Conservation (phyloP, 2,888 invertebrate species). For the Serrognathus titanus region DNA sequence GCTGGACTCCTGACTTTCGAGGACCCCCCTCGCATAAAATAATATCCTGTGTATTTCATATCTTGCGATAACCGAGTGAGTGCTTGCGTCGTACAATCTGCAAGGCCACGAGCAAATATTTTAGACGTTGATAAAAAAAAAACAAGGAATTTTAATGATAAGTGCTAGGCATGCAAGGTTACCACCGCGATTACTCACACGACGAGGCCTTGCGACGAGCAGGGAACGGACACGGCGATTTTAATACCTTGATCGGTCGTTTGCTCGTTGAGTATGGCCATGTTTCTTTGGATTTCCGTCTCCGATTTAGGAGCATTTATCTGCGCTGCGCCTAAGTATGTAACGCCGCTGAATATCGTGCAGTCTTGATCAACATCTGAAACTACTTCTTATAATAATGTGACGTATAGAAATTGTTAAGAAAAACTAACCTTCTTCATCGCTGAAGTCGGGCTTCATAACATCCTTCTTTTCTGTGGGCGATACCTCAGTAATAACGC, state of each 20-base stretch:
- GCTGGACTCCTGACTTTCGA: conserved; percentile 77
- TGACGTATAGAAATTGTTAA: neutral
- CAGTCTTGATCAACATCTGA: conserved; percentile 85
- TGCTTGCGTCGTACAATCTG: conserved; percentile 79
- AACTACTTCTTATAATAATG: conserved; percentile 47
- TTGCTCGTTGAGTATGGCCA: conserved; percentile 85
- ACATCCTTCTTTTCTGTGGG: conserved; percentile 70
- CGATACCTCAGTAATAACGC: conserved; percentile 33
- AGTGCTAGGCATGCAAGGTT: no score
- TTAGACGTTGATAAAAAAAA: neutral
- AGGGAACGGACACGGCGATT: conserved; percentile 89
- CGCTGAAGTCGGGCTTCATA: conserved; percentile 75
- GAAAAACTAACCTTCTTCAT: conserved; percentile 55
- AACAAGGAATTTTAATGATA: no score
- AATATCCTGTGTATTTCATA: conserved; percentile 91
- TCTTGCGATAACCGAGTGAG: conserved; percentile 78
- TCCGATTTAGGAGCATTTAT: conserved; percentile 93
- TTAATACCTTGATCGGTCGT: conserved; percentile 73
- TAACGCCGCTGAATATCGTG: conserved; percentile 88
- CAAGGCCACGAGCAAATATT: conserved; percentile 18
- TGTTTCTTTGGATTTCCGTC: conserved; percentile 87
- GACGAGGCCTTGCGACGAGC: conserved; percentile 87
- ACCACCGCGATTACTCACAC: conserved; percentile 64
- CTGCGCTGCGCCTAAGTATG: conserved; percentile 87
- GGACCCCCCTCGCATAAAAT: conserved; percentile 89